These are phyloP conservation scores for Pogonocichla stellata DNA, from an alignment of 2,113 vertebrate genomes.

Conservation along the genomic window DNA sequence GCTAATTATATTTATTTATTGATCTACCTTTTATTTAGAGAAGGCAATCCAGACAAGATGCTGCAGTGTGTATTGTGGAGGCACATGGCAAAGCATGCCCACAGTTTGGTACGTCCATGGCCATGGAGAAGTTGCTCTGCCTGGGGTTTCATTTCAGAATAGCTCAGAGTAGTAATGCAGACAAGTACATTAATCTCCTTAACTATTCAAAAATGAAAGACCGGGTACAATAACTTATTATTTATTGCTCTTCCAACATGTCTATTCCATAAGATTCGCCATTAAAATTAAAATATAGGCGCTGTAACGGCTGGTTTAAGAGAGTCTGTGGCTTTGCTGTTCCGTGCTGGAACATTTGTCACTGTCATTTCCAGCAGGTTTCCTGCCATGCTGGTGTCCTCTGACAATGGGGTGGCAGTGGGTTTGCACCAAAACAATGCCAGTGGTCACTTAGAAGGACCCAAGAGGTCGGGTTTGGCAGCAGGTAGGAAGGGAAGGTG, in stretches of 20 bases:
- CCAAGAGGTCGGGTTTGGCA: neutral
- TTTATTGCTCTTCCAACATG: conserved; percentile 66
- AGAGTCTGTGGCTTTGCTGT: conserved; percentile 37
- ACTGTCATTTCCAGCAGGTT: neutral
- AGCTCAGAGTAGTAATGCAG: conserved; percentile 51
- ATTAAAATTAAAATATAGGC: conserved; percentile 69
- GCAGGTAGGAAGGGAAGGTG: neutral
- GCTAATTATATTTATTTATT: conserved; percentile 61
- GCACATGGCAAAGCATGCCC: neutral
- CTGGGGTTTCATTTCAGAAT: conserved; percentile 45
- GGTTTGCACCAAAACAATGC: neutral
- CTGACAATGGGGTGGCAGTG: neutral
- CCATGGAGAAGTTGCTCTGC: neutral
- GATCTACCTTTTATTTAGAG: conserved; percentile 32
- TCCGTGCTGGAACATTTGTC: conserved; percentile 31
- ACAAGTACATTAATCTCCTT: conserved; percentile 71
- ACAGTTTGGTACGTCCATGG: neutral
- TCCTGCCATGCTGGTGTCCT: neutral
- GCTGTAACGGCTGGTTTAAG: conserved; percentile 58
- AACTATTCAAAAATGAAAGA: conserved; percentile 73
- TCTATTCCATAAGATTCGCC: conserved; percentile 46
- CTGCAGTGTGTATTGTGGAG: neutral
- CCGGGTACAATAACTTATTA: conserved; percentile 60
- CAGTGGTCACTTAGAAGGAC: neutral
- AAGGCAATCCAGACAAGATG: conserved; percentile 23